Evolutionary conservation across 1,140 invertebrate species (phyloP), one percentile per base, ranked within the genome.

Genomic region (Microplitis mediator): DNA sequence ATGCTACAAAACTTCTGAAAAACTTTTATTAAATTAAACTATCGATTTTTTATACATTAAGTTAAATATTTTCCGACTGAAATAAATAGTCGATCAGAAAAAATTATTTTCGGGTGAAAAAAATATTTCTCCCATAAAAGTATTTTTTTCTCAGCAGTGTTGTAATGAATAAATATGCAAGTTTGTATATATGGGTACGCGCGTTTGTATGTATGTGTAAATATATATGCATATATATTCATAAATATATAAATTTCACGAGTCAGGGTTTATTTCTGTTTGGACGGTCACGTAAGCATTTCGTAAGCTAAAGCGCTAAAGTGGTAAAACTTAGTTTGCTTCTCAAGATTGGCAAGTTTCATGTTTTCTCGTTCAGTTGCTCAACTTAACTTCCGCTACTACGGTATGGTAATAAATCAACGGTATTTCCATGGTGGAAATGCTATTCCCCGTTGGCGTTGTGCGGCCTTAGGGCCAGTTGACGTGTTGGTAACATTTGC

Each of bases 281-380:
- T 34, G 14, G 39, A 67, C 32, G 65, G 50, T 67, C 65, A 67
- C 65, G 65, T 67, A 67, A 67, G 65, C 65, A 67, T 67, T 67
- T 54, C 16, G 8, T 52, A 67, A 67, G 39, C 65, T 67, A 32
- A 67, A 67, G 65, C 51, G 39, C 65, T 67, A 32, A 67, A 67
- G 65, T 54, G 6, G 65, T 23, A 67, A 67, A 67, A 67, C 65
- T 67, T 52, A 35, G 60, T 62, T 62, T 51, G 39, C 45, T 52
- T 67, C 65, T 52, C 65, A 50, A 67, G 65, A 67, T 67, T 67
- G 65, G 65, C 65, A 67, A 52, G 65, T 52, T 39, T 67, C 45
- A 67, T 39, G 39, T 50, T 52, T 39, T 67, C 45, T 54, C 39
- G 39, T 50, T 67, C 65, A 23, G 65, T 67, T 52, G 62, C 39